A percentile compares a stretch with the other conserved stretches of the same genome.
These are phyloP conservation scores for Aphyosemion australe DNA, from an alignment of 2,113 vertebrate species.

Conservation along the genomic window DNA sequence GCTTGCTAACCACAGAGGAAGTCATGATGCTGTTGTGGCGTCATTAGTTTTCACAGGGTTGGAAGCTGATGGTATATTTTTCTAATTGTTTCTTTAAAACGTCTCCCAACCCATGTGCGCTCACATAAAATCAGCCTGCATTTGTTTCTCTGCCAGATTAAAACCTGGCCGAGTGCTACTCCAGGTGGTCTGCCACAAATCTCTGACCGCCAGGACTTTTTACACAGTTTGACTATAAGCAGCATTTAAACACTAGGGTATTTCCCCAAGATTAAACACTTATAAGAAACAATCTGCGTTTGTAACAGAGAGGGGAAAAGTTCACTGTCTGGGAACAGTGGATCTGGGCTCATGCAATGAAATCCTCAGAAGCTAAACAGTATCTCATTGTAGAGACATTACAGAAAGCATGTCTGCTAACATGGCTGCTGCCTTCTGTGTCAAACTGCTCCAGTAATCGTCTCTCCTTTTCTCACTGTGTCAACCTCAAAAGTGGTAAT, in stretches of 20 bases:
- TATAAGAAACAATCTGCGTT: conserved; percentile 58
- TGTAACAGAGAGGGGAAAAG: conserved; percentile 3
- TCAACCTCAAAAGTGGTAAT: conserved; percentile 60
- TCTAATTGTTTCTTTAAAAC: conserved; percentile 58
- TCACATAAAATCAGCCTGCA: conserved; percentile 18
- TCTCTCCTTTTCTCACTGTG: conserved; percentile 45
- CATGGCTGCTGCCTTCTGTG: conserved; percentile 34
- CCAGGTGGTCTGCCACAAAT: conserved; percentile 23
- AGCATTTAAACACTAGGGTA: conserved; percentile 37
- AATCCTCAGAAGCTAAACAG: conserved; percentile 39
- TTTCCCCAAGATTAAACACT: conserved; percentile 54
- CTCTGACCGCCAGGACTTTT: conserved; percentile 4
- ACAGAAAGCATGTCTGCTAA: conserved; percentile 20
- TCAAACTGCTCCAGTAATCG: conserved; percentile 20
- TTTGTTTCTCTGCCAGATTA: conserved; percentile 10
- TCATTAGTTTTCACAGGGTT: conserved; percentile 50
- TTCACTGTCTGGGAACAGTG: conserved; percentile 42
- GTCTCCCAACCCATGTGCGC: conserved; percentile 16
- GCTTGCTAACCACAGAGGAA: conserved; percentile 71
- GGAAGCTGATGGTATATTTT: conserved; percentile 37
- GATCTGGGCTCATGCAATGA: conserved; percentile 34
- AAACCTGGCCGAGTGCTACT: background rate
- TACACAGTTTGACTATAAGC: conserved; percentile 11
- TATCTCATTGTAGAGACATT: conserved; percentile 37
- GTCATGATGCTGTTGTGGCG: conserved; percentile 53